phyloP scores from a whole-genome alignment of 2,797 vertebrate species.

The Hydrolagus colliei region DNA sequence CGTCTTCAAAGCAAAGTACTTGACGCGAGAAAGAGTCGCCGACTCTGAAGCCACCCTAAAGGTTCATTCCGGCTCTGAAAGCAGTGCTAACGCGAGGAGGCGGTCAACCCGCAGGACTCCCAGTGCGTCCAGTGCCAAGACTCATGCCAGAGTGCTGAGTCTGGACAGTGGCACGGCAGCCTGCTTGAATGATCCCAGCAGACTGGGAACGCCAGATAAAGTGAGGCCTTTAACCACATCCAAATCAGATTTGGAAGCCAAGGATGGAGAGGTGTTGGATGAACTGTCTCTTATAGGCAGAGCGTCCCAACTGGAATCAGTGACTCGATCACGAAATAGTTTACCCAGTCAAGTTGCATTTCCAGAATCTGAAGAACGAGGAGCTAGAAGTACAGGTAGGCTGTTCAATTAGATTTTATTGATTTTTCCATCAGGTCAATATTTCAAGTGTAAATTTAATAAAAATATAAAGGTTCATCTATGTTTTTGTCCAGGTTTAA shows the following conservation, averaged over 20 bases:
- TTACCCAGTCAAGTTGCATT: slow-evolving; percentile 84
- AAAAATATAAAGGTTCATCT: neutral
- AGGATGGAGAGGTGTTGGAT: slow-evolving; percentile 97
- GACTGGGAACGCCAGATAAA: slow-evolving; percentile 75
- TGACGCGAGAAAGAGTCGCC: slow-evolving; percentile 50
- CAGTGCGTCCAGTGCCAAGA: slow-evolving; percentile 80
- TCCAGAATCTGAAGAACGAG: slow-evolving; percentile 77
- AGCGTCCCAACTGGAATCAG: slow-evolving; percentile 93
- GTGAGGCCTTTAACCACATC: slow-evolving; percentile 89
- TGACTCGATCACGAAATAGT: slow-evolving; percentile 94
- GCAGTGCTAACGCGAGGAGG: slow-evolving; percentile 60
- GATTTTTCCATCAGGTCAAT: neutral
- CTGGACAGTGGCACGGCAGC: slow-evolving; percentile 88
- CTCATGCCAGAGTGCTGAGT: slow-evolving; percentile 85
- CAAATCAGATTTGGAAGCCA: slow-evolving; percentile 97
- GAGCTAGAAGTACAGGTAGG: slow-evolving; percentile 67
- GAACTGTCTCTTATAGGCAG: slow-evolving; percentile 87
- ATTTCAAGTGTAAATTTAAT: neutral
- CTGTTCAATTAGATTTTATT: slow-evolving; percentile 29
- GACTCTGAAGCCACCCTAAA: slow-evolving; percentile 56
- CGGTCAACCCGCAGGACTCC: slow-evolving; percentile 74
- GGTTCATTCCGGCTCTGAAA: slow-evolving; percentile 55
- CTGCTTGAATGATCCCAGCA: slow-evolving; percentile 81
- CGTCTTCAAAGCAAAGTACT: slow-evolving; percentile 70
- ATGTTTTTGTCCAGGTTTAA: neutral